phyloP scores from a whole-genome alignment of 2,888 invertebrate genomes.

The Polyploca ridens region DNA sequence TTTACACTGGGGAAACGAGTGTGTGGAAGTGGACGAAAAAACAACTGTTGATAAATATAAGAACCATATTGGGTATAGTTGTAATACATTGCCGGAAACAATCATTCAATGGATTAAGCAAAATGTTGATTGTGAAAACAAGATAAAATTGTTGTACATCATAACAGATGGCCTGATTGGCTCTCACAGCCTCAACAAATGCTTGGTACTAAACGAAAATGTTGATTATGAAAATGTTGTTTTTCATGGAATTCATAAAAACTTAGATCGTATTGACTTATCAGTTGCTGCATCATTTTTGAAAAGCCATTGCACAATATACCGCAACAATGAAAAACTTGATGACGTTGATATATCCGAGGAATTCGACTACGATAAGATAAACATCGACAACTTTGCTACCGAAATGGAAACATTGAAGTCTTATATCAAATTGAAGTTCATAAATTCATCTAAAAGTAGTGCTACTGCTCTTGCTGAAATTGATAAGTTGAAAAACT shows the following conservation, averaged over 20 bases:
- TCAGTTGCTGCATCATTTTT: constrained; percentile 39
- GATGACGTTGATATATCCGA: constrained; percentile 43
- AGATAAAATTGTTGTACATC: constrained; percentile 44
- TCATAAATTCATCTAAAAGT: constrained; percentile 31
- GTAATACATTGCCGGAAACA: constrained; percentile 22
- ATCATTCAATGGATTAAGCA: constrained; percentile 31
- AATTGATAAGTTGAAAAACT: constrained; percentile 45
- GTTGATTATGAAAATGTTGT: constrained; percentile 45
- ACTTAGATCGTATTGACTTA: constrained; percentile 26
- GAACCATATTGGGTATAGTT: not conserved
- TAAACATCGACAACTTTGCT: constrained; percentile 41
- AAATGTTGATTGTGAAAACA: constrained; percentile 20
- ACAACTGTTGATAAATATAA: not conserved
- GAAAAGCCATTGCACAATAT: constrained; percentile 38
- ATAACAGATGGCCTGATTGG: constrained; percentile 44
- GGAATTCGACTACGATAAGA: constrained; percentile 45
- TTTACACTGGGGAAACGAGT: constrained; percentile 43
- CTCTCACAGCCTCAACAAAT: constrained; percentile 1
- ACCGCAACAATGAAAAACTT: constrained; percentile 38
- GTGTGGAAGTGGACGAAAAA: constrained; percentile 39
- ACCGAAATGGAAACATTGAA: constrained; percentile 40
- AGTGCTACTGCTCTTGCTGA: constrained; percentile 37
- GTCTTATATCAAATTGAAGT: constrained; percentile 52
- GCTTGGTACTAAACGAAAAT: constrained; percentile 35
- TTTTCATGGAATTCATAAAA: constrained; percentile 37